Evolutionary conservation across 35 echinoderm and acorn worm genomes (phyloP).

Genomic region (Apostichopus californicus): DNA sequence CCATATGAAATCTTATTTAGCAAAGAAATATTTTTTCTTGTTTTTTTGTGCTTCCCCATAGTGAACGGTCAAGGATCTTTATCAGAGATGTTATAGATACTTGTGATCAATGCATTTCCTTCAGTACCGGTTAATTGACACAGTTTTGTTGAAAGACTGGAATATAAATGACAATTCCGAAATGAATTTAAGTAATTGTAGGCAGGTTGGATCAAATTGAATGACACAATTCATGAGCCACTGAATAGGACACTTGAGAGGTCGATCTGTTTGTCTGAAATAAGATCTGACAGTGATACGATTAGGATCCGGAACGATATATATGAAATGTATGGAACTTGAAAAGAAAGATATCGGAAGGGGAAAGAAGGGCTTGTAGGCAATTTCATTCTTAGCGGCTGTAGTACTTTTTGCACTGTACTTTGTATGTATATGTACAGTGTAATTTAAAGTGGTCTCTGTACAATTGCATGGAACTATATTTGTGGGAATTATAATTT

Average conservation of each 20-base stretch:
- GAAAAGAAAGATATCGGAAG: no score
- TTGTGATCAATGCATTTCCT: neutral
- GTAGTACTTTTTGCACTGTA: no score
- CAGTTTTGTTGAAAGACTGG: neutral
- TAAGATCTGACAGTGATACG: no score
- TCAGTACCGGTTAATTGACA: neutral
- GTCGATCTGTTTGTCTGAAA: no score
- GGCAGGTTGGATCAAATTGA: neutral
- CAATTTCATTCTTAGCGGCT: no score
- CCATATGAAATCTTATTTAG: neutral
- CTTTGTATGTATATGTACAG: no score
- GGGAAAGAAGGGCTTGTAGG: no score
- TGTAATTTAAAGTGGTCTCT: no score
- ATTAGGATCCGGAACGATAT: no score
- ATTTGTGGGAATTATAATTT: no score
- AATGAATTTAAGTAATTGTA: neutral
- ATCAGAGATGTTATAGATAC: neutral
- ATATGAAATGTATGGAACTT: no score
- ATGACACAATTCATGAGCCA: neutral
- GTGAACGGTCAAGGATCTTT: neutral
- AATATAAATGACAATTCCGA: neutral
- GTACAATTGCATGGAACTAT: no score
- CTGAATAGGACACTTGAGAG: neutral
- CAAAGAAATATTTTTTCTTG: neutral
- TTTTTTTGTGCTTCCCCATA: neutral